Base-by-base conservation (phyloP, 2,113 vertebrate species). In the Setophaga kirtlandii region DNA sequence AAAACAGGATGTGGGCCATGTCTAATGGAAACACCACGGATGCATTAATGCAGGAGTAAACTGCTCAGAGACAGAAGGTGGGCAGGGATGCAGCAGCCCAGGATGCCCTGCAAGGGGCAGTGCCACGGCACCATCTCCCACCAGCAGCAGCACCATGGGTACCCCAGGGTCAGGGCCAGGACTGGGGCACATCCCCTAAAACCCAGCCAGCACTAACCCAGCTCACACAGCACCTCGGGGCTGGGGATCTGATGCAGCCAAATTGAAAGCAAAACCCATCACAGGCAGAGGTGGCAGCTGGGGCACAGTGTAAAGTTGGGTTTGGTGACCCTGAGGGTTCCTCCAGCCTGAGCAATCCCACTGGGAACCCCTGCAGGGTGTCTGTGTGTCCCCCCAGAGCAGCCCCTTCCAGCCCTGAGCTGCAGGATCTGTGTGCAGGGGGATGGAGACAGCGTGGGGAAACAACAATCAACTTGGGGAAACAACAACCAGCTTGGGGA, bases 141-240 rank as follows among this genome's bases (percentile, higher is more conserved):
- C 37, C 44, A 30, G 8, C 50, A 41, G 35, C 41, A 39, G n/a
- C 63, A 47, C 7, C 5, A 3, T 39, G 63, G 21, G 41, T 41
- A 30, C 9, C 53, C 21, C 67, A 20, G 31, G 35, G 35, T 17
- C 55, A 0, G 3, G 2, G 5, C 1, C 65, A 25, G 15, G 1
- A 21, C 17, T 15, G 1, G 3, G 60, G 20, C 63, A n/a, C 52
- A 10, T 24, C 47, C 63, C 71, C 49, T 1, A 1, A 10, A 23
- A 30, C 2, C 15, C 18, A 63, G 8, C 33, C 5, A 14, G 53
- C 47, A 47, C 0, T 0, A 17, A 5, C 47, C 9, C 68, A 10
- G 64, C 80, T 49, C 37, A 5, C 74, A 30, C 30, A 1, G 0
- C 70, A 6, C 3, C 18, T 10, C 15, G 2, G 2, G 1, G 46